Evolutionary conservation across 2,888 invertebrate species (phyloP), one percentile per base, ranked within the genome.

Genomic region (Graphium colonna): DNA sequence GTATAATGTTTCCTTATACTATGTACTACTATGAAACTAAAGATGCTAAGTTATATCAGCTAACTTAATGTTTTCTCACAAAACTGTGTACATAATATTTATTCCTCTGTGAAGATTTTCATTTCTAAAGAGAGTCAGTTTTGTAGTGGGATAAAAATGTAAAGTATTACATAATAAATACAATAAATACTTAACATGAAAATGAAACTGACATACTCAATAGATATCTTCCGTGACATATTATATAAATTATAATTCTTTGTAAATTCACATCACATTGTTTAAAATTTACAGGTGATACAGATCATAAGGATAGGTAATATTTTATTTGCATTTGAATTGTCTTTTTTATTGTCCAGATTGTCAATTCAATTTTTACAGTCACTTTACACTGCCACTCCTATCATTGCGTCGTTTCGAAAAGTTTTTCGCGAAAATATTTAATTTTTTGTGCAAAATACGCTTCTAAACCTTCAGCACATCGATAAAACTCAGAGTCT

Each of bases 401-500:
- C 72, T 72, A 79, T 86, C 75, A 89, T 82, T 84, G 86, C 64
- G 88, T 87, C 60, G 84, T 90, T 79, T 94, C 94, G 70, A 93
- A 94, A 74, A 95, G 91, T 84, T 94, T 96, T 90, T 96, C 96
- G 70, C 96, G 92, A 79, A 96, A 93, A 82, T 92, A 93, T 89
- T 96, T 96, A 62, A 97, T 95, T 92, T 97, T 97, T 88, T 96
- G 95, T 78, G 97, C 96, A 91, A 99, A 98, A 84, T 95, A 98
- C 57, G 96, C 95, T 90, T 99, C 98, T 60, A 99, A 91, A 51
- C 96, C 95, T 79, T 98, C 98, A 16, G 98, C 98, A 90, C 98
- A 98, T 73, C 97, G 95, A 89, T 96, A 98, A 88, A 98, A 98
- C 58, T 97, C 96, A 13, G 98, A 97, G 80, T 97, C 97, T 75